phyloP scores from a whole-genome alignment of 2,113 vertebrate genomes.

The Cacatua alba region DNA sequence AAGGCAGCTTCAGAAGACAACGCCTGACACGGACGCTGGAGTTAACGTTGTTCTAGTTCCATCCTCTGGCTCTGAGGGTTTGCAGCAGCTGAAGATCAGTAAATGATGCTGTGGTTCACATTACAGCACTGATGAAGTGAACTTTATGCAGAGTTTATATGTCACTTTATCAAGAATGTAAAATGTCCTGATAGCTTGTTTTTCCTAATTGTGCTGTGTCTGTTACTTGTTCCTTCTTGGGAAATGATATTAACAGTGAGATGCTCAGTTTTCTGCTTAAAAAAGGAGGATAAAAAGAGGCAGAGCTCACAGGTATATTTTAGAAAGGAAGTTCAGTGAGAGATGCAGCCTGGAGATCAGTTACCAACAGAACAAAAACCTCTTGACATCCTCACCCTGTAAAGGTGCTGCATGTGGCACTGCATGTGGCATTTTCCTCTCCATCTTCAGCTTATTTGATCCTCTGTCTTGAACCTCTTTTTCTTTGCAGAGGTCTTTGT shows the following conservation, averaged over 20 bases:
- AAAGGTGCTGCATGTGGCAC: rapidly evolving
- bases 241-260: neutral
- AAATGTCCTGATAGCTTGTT: neutral
- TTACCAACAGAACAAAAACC: neutral
- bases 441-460: neutral
- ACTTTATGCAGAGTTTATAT: neutral
- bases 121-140: neutral
- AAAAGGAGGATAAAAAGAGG: neutral
- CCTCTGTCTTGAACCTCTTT: neutral
- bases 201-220: neutral
- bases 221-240: neutral
- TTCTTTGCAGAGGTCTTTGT: neutral
- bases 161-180: neutral
- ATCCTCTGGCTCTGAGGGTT: neutral
- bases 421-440: neutral
- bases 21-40: neutral
- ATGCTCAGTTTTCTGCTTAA: neutral
- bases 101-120: neutral
- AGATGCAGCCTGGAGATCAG: neutral
- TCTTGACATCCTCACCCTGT: neutral
- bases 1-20: neutral
- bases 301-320: neutral
- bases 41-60: neutral
- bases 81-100: neutral
- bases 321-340: neutral